Percentiles rank a stretch among this genome's conserved stretches.
Conservation (phyloP, 1,140 invertebrate species). For the Cheumatopsyche charites region DNA sequence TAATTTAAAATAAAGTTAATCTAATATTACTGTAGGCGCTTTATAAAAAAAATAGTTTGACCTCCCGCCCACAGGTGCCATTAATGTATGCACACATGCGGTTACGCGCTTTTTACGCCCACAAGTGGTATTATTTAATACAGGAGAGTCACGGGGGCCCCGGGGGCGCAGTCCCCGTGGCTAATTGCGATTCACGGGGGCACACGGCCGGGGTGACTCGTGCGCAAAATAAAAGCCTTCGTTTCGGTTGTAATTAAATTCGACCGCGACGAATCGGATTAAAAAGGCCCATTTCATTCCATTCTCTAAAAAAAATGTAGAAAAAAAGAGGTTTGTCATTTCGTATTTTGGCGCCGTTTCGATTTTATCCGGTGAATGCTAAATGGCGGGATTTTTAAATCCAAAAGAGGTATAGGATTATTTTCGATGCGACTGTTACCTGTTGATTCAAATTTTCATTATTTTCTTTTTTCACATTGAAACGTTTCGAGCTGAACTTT, state of each 20-base stretch:
- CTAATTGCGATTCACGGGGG: slow-evolving; percentile 27
- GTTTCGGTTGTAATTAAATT: slow-evolving; percentile 23
- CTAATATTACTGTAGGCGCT: too few relatives aligned
- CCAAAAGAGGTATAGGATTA: slow-evolving; percentile 7
- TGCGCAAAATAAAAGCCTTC: slow-evolving; percentile 28
- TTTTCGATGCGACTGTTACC: neutral
- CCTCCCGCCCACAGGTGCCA: too few relatives aligned
- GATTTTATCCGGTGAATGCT: neutral
- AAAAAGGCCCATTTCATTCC: neutral
- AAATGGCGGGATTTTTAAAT: too few relatives aligned
- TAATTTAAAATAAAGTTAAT: too few relatives aligned
- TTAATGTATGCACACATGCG: too few relatives aligned
- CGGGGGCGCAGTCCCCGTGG: neutral
- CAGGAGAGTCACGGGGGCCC: neutral
- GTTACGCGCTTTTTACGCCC: too few relatives aligned
- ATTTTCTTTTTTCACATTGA: too few relatives aligned
- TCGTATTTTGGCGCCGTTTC: neutral
- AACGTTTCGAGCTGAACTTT: too few relatives aligned
- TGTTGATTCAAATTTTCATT: neutral
- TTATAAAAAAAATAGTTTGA: too few relatives aligned
- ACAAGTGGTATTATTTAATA: too few relatives aligned
- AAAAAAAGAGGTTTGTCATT: neutral
- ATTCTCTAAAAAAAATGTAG: neutral
- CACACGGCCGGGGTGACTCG: slow-evolving; percentile 4
- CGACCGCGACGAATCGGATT: slow-evolving; percentile 23